Conservation (phyloP, 2,797 vertebrate genomes). For the Potorous gilbertii region DNA sequence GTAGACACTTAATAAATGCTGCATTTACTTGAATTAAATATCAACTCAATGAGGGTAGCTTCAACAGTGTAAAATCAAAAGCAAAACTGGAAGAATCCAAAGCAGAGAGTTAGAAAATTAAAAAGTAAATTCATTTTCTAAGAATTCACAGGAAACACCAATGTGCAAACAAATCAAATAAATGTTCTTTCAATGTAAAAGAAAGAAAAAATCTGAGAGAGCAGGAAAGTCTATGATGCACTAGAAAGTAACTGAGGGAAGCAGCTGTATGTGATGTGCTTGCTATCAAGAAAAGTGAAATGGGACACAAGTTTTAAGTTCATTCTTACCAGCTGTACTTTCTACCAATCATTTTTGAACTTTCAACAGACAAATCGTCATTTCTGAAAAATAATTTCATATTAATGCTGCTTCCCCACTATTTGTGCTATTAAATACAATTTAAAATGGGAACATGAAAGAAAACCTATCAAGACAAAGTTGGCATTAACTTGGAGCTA, state of each 20-base stretch:
- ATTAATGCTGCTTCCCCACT: constrained; percentile 38
- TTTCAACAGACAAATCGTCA: constrained; percentile 42
- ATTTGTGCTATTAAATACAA: constrained; percentile 13
- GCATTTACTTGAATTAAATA: constrained; percentile 47
- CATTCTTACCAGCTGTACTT: constrained; percentile 12
- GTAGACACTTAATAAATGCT: constrained; percentile 38
- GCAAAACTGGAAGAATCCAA: constrained; percentile 39
- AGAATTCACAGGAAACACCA: constrained; percentile 34
- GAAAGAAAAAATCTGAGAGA: constrained; percentile 30
- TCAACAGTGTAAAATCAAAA: not conserved
- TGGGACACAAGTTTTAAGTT: constrained; percentile 42
- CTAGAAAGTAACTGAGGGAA: constrained; percentile 8
- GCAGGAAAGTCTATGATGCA: constrained; percentile 22
- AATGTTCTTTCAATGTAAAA: constrained; percentile 14
- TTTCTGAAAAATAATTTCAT: constrained; percentile 52
- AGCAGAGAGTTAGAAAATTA: constrained; percentile 1
- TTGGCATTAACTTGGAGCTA: constrained; percentile 49
- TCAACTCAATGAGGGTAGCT: not conserved
- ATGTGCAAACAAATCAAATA: constrained; percentile 26
- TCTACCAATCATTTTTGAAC: constrained; percentile 66
- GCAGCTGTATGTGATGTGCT: not conserved
- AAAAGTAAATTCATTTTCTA: constrained; percentile 44
- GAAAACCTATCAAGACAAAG: not conserved
- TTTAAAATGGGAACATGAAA: constrained; percentile 56
- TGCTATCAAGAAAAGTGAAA: constrained; percentile 14